phyloP scores from a whole-genome alignment of 2,113 vertebrate species.

The Narcine bancroftii region DNA sequence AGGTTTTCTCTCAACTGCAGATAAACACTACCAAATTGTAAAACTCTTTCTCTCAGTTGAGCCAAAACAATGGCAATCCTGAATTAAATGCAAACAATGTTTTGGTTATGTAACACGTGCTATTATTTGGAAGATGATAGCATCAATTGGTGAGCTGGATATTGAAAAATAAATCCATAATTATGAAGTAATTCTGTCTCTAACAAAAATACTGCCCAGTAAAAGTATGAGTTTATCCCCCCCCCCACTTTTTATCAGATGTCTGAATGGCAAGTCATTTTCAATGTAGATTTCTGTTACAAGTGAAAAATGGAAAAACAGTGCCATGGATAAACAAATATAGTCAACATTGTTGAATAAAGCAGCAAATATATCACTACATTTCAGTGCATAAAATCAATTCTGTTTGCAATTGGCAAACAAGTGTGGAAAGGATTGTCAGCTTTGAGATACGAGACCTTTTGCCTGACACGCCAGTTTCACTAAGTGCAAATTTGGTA shows the following conservation, averaged over 20 bases:
- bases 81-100: background rate
- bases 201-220: background rate
- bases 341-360: background rate
- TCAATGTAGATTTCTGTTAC: background rate
- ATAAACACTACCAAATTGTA: slow-evolving; percentile 27
- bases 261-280: background rate
- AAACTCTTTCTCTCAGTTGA: slow-evolving; percentile 10
- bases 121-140: background rate
- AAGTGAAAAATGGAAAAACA: background rate
- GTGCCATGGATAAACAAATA: background rate
- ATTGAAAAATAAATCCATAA: background rate
- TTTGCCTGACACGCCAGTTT: background rate
- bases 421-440: background rate
- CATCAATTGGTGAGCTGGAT: background rate
- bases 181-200: background rate
- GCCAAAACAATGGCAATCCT: slow-evolving; percentile 19
- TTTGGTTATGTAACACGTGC: slow-evolving; percentile 1
- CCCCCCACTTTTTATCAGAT: too few species aligned
- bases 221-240: too few species aligned
- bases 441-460: background rate
- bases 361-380: background rate
- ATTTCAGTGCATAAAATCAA: background rate
- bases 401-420: background rate
- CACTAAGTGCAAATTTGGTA: background rate
- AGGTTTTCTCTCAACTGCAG: slow-evolving; percentile 25